phyloP scores from a whole-genome alignment of 2,113 vertebrate genomes.

The Hemiprocne comata region DNA sequence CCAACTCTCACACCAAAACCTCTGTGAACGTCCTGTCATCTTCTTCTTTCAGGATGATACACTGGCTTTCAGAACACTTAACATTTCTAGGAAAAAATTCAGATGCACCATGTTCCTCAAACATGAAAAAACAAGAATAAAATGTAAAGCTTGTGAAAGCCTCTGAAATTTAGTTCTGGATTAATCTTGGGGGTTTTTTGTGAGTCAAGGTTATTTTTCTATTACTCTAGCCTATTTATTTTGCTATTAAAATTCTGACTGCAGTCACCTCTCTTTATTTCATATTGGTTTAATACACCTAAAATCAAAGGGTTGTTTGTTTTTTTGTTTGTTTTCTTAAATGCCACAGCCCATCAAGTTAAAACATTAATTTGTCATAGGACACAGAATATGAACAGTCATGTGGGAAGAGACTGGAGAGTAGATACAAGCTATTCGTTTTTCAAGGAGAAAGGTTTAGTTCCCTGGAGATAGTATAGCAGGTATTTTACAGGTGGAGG shows the following conservation, averaged over 20 bases:
- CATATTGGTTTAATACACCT: background rate
- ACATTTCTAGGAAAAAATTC: background rate
- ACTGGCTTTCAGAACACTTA: background rate
- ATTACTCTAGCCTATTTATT: background rate
- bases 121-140: background rate
- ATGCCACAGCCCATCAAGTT: background rate
- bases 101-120: background rate
- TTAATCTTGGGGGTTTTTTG: background rate
- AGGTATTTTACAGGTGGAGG: constrained; percentile 22
- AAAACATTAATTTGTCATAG: constrained; percentile 7
- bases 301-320: background rate
- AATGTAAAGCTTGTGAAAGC: background rate
- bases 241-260: background rate
- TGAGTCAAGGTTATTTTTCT: background rate
- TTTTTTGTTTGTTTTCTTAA: background rate
- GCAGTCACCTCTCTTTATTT: background rate
- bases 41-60: background rate
- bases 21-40: background rate
- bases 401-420: background rate
- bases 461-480: background rate
- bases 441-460: constrained; percentile 26
- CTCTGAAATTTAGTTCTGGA: background rate
- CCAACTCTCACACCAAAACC: background rate
- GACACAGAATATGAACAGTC: background rate
- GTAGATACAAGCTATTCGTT: background rate